phyloP scores from a whole-genome alignment of 2,113 vertebrate genomes.

The Calidris pugnax region DNA sequence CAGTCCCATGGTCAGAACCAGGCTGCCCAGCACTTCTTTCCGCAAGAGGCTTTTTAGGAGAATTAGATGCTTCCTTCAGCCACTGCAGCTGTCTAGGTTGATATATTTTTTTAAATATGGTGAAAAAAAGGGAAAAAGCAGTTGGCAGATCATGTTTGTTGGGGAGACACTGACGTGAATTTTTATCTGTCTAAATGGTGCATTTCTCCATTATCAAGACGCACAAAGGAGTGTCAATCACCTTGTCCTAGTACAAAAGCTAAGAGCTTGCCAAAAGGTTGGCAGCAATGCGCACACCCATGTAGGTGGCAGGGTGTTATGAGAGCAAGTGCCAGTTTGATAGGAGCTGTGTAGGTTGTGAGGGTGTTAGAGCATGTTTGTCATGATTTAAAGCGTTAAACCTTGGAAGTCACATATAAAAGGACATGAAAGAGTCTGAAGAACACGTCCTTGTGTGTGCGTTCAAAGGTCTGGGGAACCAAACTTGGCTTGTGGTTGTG shows the following conservation, averaged over 20 bases:
- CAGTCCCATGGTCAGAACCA: not conserved
- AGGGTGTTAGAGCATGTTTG: not conserved
- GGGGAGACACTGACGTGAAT: not conserved
- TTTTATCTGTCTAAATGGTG: slow-evolving; percentile 1
- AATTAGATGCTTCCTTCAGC: slow-evolving; percentile 5
- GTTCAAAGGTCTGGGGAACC: not conserved
- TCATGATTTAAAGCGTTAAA: not conserved
- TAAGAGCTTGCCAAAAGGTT: slow-evolving; percentile 11
- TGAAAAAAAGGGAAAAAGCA: not conserved
- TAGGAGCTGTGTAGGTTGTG: not conserved
- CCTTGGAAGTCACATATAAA: not conserved
- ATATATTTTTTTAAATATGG: not conserved
- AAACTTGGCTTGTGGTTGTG: not conserved
- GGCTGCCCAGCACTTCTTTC: not conserved
- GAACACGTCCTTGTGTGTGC: not conserved
- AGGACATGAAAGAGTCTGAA: not conserved
- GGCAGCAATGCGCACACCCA: not conserved
- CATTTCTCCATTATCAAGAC: slow-evolving; percentile 15
- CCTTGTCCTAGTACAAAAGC: slow-evolving; percentile 29
- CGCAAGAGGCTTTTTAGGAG: not conserved
- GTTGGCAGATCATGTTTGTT: not conserved
- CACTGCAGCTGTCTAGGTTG: not conserved
- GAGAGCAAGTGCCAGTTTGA: not conserved
- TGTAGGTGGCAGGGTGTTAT: not conserved
- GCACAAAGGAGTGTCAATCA: slow-evolving; percentile 33